Evolutionary conservation across 1,140 invertebrate species (phyloP).

Genomic region (Caenorhabditis briggsae): DNA sequence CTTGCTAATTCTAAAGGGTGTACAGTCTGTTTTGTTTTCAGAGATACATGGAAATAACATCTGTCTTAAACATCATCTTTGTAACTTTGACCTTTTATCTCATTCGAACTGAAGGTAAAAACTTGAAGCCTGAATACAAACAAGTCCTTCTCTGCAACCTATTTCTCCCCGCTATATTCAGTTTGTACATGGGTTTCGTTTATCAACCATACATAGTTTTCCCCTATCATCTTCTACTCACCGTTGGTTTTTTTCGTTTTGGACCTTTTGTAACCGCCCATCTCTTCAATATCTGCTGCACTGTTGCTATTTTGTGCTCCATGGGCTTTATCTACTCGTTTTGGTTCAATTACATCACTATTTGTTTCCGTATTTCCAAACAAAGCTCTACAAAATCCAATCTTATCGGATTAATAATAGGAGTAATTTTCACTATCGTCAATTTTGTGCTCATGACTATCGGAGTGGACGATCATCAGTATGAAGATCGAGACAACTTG

Average conservation of each 20-base stretch:
- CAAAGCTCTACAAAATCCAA: conserved; percentile 30
- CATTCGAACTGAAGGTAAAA: background rate
- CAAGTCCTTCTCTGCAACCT: conserved; percentile 18
- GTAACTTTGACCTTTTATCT: conserved; percentile 4
- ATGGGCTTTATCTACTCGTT: conserved; percentile 38
- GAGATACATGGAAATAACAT: conserved; percentile 40
- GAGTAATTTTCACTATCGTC: background rate
- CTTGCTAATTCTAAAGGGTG: too few relatives aligned
- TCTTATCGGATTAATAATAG: background rate
- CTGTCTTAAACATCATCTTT: background rate
- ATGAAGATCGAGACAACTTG: conserved; percentile 3
- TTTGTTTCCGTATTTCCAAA: background rate
- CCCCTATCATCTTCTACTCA: conserved; percentile 12
- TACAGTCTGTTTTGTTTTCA: background rate
- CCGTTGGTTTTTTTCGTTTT: conserved; percentile 28
- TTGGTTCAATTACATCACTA: conserved; percentile 41
- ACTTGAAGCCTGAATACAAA: background rate
- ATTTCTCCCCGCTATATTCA: conserved; percentile 2
- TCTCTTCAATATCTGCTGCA: conserved; percentile 36
- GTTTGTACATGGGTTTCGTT: conserved; percentile 13
- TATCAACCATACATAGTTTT: conserved; percentile 36
- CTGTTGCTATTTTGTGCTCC: conserved; percentile 16
- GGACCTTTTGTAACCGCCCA: conserved; percentile 27
- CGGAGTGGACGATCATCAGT: conserved; percentile 16
- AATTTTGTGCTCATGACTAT: conserved; percentile 39